Evolutionary conservation across 2,888 invertebrate species (phyloP), one percentile per base, ranked within the genome.

Genomic region (Argyra leucocephala): DNA sequence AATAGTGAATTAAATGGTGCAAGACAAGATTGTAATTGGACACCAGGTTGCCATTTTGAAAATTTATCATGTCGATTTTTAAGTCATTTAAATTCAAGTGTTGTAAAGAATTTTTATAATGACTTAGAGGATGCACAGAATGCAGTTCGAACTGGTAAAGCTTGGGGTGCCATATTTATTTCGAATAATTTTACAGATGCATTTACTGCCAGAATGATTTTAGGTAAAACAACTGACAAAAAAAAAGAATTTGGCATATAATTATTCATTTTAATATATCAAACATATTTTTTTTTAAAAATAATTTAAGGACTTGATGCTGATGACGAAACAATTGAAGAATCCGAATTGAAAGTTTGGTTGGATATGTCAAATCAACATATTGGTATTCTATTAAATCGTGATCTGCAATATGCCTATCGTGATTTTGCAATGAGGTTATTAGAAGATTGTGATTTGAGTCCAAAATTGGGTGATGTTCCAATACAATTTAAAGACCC

Each of bases 341-440:
- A 90, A 69, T 93, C 93, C 62, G 93, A 93, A 76, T 87, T 94
- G 67, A 84, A 91, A 74, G 91, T 94, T 64, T 91, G 92, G 90
- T 84, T 94, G 66, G 95, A 95, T 78, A 92, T 94, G 90, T 92
- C 93, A 71, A 96, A 95, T 85, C 94, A 96, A 77, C 95, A 96
- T 82, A 93, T 96, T 72, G 91, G 93, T 0, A 85, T 94, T 72
- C 91, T 93, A 83, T 82, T 96, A 62, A 91, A 93, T 78, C 81
- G 93, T 67, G 91, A 92, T 76, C 84, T 96, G 67, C 89, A 93
- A 76, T 84, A 90, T 75, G 88, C 93, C 0, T 96, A 94, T 79
- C 84, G 93, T 75, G 88, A 88, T 76, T 96, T 96, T 75, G 90
- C 93, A 10, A 83, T 85, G 82, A 84, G 86, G 66, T 79, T 93